These are phyloP conservation scores for Alosa sapidissima DNA, from an alignment of 2,797 vertebrate species.

Conservation along the genomic window DNA sequence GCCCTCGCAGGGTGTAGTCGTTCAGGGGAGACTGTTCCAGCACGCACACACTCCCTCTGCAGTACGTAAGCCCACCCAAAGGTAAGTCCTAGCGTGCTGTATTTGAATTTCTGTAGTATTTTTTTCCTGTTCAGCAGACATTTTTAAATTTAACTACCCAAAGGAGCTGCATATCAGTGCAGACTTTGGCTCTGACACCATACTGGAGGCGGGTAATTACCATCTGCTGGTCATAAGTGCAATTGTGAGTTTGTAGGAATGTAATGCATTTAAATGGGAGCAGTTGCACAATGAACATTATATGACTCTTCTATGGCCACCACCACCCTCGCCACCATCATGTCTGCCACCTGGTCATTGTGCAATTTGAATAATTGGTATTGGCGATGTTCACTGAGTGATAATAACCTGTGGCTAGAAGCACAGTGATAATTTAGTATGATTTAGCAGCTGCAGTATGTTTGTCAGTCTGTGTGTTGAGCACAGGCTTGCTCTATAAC, in stretches of 20 bases:
- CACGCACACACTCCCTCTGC: slow-evolving; percentile 76
- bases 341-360: neutral
- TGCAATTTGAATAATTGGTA: neutral
- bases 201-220: neutral
- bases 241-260: neutral
- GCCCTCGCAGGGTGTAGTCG: slow-evolving; percentile 75
- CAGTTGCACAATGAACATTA: neutral
- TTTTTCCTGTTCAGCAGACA: neutral
- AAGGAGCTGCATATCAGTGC: neutral
- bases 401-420: neutral
- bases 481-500: neutral
- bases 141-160: neutral
- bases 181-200: neutral
- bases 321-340: neutral
- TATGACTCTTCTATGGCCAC: neutral
- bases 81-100: slow-evolving; percentile 68
- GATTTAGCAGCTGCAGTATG: no score
- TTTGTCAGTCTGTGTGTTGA: neutral
- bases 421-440: neutral
- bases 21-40: slow-evolving; percentile 88
- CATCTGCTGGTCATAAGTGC: slow-evolving; percentile 5
- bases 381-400: neutral
- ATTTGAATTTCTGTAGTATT: neutral
- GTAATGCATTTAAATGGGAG: neutral
- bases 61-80: slow-evolving; percentile 85